Base-by-base conservation (phyloP, 2,888 invertebrate genomes). In the Vandiemenella viatica region DNA sequence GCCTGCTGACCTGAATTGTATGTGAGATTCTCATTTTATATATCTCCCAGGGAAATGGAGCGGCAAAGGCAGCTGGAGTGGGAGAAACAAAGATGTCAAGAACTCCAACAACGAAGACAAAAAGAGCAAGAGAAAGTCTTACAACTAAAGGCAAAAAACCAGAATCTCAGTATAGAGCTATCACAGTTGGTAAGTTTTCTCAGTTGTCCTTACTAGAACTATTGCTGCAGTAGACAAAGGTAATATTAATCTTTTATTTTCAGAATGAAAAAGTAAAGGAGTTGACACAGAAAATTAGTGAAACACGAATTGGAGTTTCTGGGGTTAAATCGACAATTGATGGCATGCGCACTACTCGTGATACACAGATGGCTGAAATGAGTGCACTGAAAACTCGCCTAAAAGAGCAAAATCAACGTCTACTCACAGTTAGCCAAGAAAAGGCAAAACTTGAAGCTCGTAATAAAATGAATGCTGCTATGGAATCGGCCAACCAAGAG, bases 271-370 rank as follows among this genome's bases (percentile, higher is more conserved):
- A 77, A 64, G 83, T 88, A 20, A 80, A 79, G 55, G 88, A 89
- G 61, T 67, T 89, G 46, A 83, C 83, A 7, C 79, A 78, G 56
- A 84, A 84, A 62, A 87, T 90, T 55, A 80, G 80, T 58, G 85
- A 87, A 61, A 86, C 88, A 0, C 74, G 86, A 16, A 82, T 85
- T 5, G 87, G 86, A 2, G 92, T 96, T 0, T 87, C 91, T 0
- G 82, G 85, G 32, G 85, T 91, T 2, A 96, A 96, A 66, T 78
- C 87, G 1, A 87, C 89, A n/a, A 98, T 98, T 50, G 97, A 98
- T 64, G 86, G 87, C 0, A 96, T 96, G 96, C 59, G 77, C 46
- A 76, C 83, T 0, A 89, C 89, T n/a, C 75, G 97, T 4, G 97
- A 98, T 64, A 72, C 83, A 0, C 90, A 90, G 57, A 80, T 96